Evolutionary conservation across 2,888 invertebrate genomes (phyloP).

Genomic region (Fragum whitleyi): DNA sequence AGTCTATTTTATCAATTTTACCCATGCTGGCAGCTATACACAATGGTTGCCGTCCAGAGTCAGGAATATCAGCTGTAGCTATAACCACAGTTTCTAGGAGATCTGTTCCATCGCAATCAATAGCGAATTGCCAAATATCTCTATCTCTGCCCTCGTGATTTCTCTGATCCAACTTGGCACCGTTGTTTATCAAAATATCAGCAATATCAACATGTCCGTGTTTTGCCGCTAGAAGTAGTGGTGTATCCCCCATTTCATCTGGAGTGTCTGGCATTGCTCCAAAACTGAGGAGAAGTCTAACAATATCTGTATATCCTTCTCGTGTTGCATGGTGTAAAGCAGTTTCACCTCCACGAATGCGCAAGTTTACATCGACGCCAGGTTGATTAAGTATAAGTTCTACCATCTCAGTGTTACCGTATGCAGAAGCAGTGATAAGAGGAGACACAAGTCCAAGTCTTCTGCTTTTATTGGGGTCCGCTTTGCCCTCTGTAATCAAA

Average conservation of each 20-base stretch:
- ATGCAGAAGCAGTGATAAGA: slow-evolving; percentile 80
- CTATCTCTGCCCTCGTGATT: slow-evolving; percentile 77
- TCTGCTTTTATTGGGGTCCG: slow-evolving; percentile 75
- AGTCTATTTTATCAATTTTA: slow-evolving; percentile 71
- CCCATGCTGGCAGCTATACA: slow-evolving; percentile 76
- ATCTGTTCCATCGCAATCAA: slow-evolving; percentile 63
- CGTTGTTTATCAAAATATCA: slow-evolving; percentile 67
- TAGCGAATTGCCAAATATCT: slow-evolving; percentile 77
- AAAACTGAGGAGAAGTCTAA: slow-evolving; percentile 73
- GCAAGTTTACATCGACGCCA: slow-evolving; percentile 75
- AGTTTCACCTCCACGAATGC: slow-evolving; percentile 77
- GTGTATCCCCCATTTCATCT: slow-evolving; percentile 79
- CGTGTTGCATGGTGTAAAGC: slow-evolving; percentile 84
- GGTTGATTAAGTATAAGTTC: slow-evolving; percentile 46
- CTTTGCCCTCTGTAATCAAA: slow-evolving; percentile 74
- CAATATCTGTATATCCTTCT: slow-evolving; percentile 79
- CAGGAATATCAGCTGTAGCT: neutral
- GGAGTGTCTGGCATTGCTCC: slow-evolving; percentile 79
- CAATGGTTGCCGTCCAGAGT: slow-evolving; percentile 70
- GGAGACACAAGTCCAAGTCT: slow-evolving; percentile 81
- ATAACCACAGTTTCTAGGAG: slow-evolving; percentile 11
- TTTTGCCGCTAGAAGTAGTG: slow-evolving; percentile 79
- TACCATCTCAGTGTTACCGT: slow-evolving; percentile 76
- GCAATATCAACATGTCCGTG: slow-evolving; percentile 71
- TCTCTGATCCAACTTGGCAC: slow-evolving; percentile 69